Base-by-base conservation (phyloP, 2,797 vertebrate species). In the Pseudochirops corinnae region DNA sequence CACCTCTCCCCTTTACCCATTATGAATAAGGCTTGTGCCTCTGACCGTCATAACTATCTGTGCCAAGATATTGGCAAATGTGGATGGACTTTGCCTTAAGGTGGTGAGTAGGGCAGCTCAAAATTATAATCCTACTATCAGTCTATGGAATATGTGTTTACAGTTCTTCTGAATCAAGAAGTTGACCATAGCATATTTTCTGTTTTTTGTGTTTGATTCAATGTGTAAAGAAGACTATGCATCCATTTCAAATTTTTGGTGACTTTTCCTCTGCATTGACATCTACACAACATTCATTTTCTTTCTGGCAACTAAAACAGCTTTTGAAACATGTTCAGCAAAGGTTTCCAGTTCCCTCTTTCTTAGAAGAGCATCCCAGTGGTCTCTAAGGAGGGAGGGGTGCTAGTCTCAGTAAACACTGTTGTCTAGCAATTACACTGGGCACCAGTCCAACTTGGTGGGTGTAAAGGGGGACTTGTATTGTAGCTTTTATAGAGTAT, bases 341-440 rank as follows among this genome's bases (percentile, higher is more conserved):
- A 94, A 46, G 5, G 26, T 95, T 96, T 93, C 87, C 18, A 95
- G 53, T 92, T n/a, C n/a, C 55, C 33, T 92, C 56, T 93, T 97
- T 67, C 93, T 92, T 87, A 96, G 96, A 95, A 94, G 46, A 95
- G 24, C 91, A 92, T 94, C 53, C 52, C 90, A 95, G 74, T 56
- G 90, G 29, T 96, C 74, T 87, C 74, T 87, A 26, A 50, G 74
- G 74, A 87, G 50, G 74, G 74, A 87, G 74, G 74, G 74, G 74
- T 87, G 74, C 74, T 87, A 50, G 74, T 93, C 29, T 95, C 93
- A 87, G 60, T 52, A 62, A 95, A 94, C 50, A 74, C 90, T 60
- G 26, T 39, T 93, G 58, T 93, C 95, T 94, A 12, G 67, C 46
- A 90, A 46, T 90, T 90, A 56, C 39, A 29, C 46, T 57, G 97